phyloP scores from a whole-genome alignment of 2,888 invertebrate species.

The Tenthredo scrophulariae region DNA sequence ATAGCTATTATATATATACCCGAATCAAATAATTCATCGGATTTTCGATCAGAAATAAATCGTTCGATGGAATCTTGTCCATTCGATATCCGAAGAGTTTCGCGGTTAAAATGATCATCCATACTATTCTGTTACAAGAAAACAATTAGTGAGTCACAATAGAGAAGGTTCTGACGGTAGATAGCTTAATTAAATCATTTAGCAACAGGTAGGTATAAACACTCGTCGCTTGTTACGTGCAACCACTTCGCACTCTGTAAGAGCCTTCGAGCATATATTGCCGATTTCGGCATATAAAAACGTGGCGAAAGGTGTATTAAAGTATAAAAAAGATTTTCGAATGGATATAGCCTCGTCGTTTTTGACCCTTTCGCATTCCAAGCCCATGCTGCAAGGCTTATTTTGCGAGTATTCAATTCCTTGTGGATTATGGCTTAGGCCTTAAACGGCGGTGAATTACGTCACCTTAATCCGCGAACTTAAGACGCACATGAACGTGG shows the following conservation, averaged over 20 bases:
- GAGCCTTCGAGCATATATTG: background rate
- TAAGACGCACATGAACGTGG: constrained; percentile 36
- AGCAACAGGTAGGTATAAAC: background rate
- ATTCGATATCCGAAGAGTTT: constrained; percentile 4
- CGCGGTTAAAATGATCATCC: background rate
- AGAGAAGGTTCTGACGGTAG: background rate
- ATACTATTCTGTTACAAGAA: background rate
- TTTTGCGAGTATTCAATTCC: background rate
- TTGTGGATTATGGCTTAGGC: background rate
- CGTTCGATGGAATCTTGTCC: background rate
- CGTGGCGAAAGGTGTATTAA: background rate
- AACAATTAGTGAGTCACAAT: background rate
- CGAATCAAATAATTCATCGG: background rate
- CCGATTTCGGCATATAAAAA: background rate
- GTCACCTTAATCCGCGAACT: constrained; percentile 46
- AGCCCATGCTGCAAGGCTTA: background rate
- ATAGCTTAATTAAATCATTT: constrained; percentile 30
- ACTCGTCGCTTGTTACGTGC: background rate
- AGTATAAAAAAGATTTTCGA: background rate
- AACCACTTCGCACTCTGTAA: background rate
- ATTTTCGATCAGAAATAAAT: background rate
- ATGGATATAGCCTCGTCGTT: background rate
- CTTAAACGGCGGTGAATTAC: constrained; percentile 23
- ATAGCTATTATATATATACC: background rate
- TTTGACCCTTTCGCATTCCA: background rate